These are phyloP conservation scores for Caenorhabditis sulstoni DNA, from an alignment of 2,888 invertebrate species.

Conservation along the genomic window DNA sequence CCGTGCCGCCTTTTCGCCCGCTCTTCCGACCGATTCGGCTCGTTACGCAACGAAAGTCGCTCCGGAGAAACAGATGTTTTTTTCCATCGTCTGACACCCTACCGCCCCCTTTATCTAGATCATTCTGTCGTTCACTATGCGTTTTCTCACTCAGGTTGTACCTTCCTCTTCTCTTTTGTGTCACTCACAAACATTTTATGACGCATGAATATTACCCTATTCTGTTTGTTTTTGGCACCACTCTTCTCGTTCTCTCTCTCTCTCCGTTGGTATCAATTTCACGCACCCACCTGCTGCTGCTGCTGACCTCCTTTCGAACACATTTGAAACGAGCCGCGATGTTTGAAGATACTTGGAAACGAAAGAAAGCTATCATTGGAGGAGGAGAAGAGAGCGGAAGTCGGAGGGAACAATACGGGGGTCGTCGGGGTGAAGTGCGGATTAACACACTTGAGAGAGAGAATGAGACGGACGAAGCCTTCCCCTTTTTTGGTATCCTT, in stretches of 20 bases:
- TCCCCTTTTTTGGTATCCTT: slow-evolving; percentile 11
- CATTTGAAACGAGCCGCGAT: slow-evolving; percentile 22
- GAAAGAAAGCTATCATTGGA: slow-evolving; percentile 1
- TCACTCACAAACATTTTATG: no score
- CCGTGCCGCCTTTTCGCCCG: slow-evolving; percentile 28
- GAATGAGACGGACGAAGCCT: slow-evolving; percentile 24
- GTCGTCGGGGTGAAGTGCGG: slow-evolving; percentile 51
- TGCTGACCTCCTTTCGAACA: background rate
- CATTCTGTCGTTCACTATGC: slow-evolving; percentile 6
- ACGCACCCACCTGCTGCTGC: slow-evolving; percentile 7
- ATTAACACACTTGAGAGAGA: slow-evolving; percentile 55
- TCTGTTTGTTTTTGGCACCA: no score
- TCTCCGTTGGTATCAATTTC: background rate
- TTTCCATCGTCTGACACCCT: slow-evolving; percentile 2
- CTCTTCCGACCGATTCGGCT: slow-evolving; percentile 42
- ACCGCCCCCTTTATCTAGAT: slow-evolving; percentile 14
- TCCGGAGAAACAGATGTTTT: slow-evolving; percentile 38
- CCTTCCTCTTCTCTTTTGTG: no score
- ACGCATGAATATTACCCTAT: no score
- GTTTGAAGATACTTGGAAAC: slow-evolving; percentile 26
- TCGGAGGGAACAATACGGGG: slow-evolving; percentile 16
- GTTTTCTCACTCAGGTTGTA: no score
- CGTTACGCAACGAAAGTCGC: slow-evolving; percentile 36
- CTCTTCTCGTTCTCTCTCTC: background rate
- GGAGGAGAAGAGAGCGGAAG: slow-evolving; percentile 12